Conservation (phyloP, 1,140 invertebrate genomes). For the Cydia pomonella region DNA sequence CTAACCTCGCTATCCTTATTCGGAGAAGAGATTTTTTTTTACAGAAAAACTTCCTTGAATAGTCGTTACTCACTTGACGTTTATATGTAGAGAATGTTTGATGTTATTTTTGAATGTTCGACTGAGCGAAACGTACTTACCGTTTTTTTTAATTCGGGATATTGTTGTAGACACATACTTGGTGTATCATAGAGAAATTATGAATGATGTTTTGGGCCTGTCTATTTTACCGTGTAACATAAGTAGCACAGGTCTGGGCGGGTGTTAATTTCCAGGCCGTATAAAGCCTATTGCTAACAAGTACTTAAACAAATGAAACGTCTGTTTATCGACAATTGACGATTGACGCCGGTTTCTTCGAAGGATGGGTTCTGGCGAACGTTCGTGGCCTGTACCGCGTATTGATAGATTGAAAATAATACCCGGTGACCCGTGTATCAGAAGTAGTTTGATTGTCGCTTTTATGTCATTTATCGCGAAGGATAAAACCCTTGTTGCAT, state of each 20-base stretch:
- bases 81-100: neutral
- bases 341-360: constrained; percentile 2
- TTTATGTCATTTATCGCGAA: too few species aligned
- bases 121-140: neutral
- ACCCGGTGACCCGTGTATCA: neutral
- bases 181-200: too few species aligned
- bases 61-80: neutral
- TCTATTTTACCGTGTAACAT: too few species aligned
- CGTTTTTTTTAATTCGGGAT: neutral
- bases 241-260: neutral
- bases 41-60: constrained; percentile 19
- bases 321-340: neutral
- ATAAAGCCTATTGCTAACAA: neutral
- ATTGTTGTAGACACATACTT: neutral
- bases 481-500: too few species aligned
- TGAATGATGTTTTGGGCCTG: too few species aligned
- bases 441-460: neutral
- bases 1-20: constrained; percentile 23
- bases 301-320: neutral
- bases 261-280: neutral
- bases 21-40: constrained; percentile 19
- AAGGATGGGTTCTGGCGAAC: neutral
- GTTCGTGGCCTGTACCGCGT: neutral
- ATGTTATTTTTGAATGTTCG: constrained; percentile 7
- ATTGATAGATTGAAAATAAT: neutral